A percentile compares a stretch with the other conserved stretches of the same genome.
Evolutionary conservation across 2,888 invertebrate genomes (phyloP).

Genomic region (Atherix ibis): DNA sequence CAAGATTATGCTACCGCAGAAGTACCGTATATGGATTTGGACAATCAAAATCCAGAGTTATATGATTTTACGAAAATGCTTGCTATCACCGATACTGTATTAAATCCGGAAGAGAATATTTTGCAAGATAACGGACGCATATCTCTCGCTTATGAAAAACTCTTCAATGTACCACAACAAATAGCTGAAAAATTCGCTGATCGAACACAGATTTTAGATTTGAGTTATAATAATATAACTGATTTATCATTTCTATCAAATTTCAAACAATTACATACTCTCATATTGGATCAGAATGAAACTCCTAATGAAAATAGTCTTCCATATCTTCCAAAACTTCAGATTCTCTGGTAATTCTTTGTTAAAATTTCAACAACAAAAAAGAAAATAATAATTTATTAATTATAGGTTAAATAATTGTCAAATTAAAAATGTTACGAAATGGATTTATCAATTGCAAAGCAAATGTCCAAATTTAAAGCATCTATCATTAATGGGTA

Average conservation of each 20-base stretch:
- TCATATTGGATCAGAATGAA: constrained; percentile 65
- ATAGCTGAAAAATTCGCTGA: constrained; percentile 40
- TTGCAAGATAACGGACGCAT: constrained; percentile 30
- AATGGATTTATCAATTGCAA: constrained; percentile 49
- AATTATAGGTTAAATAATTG: constrained; percentile 40
- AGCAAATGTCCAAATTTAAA: constrained; percentile 51
- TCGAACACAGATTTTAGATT: constrained; percentile 42
- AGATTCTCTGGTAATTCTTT: constrained; percentile 46
- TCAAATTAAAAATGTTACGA: constrained; percentile 41
- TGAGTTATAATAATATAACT: constrained; percentile 53
- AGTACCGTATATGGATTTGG: too few species aligned
- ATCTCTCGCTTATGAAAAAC: constrained; percentile 45
- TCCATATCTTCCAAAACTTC: constrained; percentile 49
- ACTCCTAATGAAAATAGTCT: constrained; percentile 48
- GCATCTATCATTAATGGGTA: constrained; percentile 55
- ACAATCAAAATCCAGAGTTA: too few species aligned
- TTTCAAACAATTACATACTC: constrained; percentile 49
- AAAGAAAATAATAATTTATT: neutral
- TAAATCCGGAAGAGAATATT: neutral
- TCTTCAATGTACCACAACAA: constrained; percentile 42
- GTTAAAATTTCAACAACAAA: neutral
- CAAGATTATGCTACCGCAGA: too few species aligned
- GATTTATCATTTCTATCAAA: constrained; percentile 50
- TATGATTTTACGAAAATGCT: neutral
- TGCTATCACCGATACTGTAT: neutral